Conservation (phyloP, 2,888 invertebrate species). For the Mythimna impura region DNA sequence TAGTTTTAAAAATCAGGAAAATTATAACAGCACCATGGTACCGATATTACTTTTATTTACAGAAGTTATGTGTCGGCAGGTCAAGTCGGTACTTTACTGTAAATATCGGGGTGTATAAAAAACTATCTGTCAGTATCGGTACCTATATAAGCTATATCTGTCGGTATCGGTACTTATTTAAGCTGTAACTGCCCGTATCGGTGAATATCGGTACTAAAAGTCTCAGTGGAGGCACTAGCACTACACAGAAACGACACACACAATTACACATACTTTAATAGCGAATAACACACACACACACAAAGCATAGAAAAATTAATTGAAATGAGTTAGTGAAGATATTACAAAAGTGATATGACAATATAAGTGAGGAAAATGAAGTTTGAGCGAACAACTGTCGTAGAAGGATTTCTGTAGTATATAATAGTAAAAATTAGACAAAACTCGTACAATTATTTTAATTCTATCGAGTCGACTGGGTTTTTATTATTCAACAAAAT, state of each 20-base stretch:
- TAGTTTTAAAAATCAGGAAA: conserved; percentile 2
- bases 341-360: conserved; percentile 11
- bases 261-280: conserved; percentile 51
- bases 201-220: neutral
- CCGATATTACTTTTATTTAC: conserved; percentile 11
- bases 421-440: neutral
- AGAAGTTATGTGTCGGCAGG: neutral
- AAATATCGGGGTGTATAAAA: no score
- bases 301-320: conserved; percentile 5
- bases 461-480: no score
- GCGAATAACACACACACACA: conserved; percentile 35
- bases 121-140: no score
- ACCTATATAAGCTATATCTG: neutral
- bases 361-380: neutral
- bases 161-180: neutral
- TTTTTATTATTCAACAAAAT: conserved; percentile 26
- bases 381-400: neutral
- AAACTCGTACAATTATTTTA: neutral
- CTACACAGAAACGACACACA: conserved; percentile 44
- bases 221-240: conserved; percentile 25
- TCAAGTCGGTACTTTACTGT: no score
- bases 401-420: neutral
- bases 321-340: conserved; percentile 2
- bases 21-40: neutral
- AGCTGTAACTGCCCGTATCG: neutral